These are phyloP conservation scores for Noctuana brunneofusca DNA, from an alignment of 2,888 invertebrate species.

Conservation along the genomic window DNA sequence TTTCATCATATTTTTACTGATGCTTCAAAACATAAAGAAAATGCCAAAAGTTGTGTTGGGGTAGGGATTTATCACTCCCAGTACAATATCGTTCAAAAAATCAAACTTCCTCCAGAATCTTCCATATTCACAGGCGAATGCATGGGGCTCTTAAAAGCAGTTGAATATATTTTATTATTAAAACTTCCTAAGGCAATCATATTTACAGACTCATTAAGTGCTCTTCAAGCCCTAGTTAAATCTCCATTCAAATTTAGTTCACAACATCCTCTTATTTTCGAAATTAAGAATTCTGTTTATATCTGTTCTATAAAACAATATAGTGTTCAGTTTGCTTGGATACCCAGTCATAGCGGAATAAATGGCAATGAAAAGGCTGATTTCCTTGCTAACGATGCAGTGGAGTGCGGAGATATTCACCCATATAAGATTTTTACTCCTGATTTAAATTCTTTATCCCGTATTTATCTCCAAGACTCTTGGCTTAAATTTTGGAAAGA, in stretches of 20 bases:
- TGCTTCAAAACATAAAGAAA: background rate
- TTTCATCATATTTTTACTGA: background rate
- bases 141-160: background rate
- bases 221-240: background rate
- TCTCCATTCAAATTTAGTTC: background rate
- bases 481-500: background rate
- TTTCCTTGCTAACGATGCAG: background rate
- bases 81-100: slow-evolving; percentile 9
- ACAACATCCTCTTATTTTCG: background rate
- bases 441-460: background rate
- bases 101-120: background rate
- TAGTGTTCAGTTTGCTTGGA: background rate
- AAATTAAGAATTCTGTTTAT: background rate
- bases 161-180: background rate
- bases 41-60: background rate
- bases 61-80: background rate
- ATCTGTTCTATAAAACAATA: background rate
- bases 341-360: background rate
- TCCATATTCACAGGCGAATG: background rate
- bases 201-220: background rate
- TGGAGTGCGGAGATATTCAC: background rate
- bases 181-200: background rate
- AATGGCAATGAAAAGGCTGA: background rate
- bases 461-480: background rate
- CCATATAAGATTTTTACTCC: background rate